Evolutionary conservation across 1,140 invertebrate genomes (phyloP).

Genomic region (Antheraea pernyi): DNA sequence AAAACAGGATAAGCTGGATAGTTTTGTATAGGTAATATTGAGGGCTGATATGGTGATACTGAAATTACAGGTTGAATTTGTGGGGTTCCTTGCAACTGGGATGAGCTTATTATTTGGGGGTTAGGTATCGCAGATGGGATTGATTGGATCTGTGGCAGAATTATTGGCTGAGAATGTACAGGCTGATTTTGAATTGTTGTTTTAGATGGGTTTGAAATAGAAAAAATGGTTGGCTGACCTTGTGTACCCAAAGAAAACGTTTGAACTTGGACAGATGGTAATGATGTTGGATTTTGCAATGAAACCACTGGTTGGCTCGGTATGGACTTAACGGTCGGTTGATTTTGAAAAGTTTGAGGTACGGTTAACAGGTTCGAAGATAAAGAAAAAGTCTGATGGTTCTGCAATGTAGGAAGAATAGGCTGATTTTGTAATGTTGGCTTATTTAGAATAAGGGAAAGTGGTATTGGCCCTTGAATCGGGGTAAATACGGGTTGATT

Average conservation of each 20-base stretch:
- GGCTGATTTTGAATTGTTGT: background rate
- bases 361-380: background rate
- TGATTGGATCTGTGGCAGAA: background rate
- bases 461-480: background rate
- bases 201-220: background rate
- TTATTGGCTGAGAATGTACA: background rate
- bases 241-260: background rate
- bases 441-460: background rate
- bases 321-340: conserved; percentile 6
- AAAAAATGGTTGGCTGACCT: background rate
- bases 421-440: background rate
- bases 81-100: background rate
- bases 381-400: conserved; percentile 3
- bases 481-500: background rate
- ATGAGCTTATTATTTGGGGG: background rate
- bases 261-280: conserved; percentile 2
- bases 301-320: background rate
- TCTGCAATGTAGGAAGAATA: background rate
- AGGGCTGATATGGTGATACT: conserved; percentile 17
- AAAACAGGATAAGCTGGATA: background rate
- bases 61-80: conserved; percentile 20
- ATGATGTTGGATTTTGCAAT: conserved; percentile 5
- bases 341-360: conserved; percentile 2
- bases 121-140: background rate
- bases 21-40: conserved; percentile 12